Percentiles rank a stretch among this genome's conserved stretches.
Conservation (phyloP, 2,888 invertebrate species). For the Phoronis australis region DNA sequence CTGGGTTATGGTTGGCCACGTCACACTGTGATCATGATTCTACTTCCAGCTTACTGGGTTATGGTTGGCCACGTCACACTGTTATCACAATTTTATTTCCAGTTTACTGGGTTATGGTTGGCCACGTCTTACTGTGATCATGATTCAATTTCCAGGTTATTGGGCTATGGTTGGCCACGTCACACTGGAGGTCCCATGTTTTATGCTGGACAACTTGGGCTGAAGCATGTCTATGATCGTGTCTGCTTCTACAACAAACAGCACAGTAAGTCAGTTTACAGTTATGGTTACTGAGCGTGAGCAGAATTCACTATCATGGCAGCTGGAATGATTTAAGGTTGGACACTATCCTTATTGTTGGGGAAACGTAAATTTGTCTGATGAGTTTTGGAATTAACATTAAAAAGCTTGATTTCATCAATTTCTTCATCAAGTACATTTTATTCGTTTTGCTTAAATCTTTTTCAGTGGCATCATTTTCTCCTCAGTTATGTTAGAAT, state of each 20-base stretch:
- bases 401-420: no score
- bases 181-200: constrained; percentile 46
- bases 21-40: constrained; percentile 17
- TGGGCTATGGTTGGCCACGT: constrained; percentile 42
- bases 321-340: no score
- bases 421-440: no score
- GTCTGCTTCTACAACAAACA: constrained; percentile 34
- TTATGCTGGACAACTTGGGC: constrained; percentile 40
- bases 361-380: no score
- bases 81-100: constrained; percentile 9
- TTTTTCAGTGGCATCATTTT: no score
- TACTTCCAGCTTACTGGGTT: constrained; percentile 36
- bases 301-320: no score
- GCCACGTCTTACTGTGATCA: constrained; percentile 30
- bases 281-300: no score
- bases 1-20: constrained; percentile 43
- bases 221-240: constrained; percentile 32
- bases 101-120: constrained; percentile 43
- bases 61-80: constrained; percentile 36
- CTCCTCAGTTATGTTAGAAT: no score
- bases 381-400: no score
- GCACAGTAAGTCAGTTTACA: constrained; percentile 41
- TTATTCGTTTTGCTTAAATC: no score
- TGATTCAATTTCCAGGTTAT: constrained; percentile 23
- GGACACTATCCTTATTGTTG: background rate